phyloP scores from a whole-genome alignment of 2,797 vertebrate genomes.

The Ceryle rudis region DNA sequence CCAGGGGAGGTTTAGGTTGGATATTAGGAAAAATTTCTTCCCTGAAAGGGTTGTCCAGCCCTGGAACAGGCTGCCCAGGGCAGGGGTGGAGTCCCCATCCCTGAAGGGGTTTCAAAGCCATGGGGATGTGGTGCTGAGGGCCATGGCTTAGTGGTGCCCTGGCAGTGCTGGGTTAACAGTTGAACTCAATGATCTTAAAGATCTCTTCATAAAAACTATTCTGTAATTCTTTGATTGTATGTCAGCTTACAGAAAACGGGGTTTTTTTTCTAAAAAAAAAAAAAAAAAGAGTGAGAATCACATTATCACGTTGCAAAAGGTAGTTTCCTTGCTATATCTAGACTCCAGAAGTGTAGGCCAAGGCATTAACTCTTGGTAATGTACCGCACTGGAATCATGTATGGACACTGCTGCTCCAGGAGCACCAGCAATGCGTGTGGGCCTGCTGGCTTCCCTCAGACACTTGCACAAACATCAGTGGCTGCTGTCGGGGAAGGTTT shows the following conservation, averaged over 20 bases:
- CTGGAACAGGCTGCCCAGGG: neutral
- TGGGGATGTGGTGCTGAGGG: neutral
- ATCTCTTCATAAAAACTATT: neutral
- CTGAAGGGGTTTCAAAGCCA: neutral
- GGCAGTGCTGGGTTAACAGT: neutral
- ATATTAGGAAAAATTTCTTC: neutral
- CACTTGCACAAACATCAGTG: neutral
- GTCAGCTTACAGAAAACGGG: neutral
- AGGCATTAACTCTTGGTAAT: neutral
- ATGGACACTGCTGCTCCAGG: neutral
- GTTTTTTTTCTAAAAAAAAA: neutral
- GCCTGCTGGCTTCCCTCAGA: neutral
- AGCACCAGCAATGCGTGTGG: neutral
- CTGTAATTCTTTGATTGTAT: neutral
- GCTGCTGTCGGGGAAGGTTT: neutral
- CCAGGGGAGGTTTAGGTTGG: no score
- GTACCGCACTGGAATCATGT: accelerated
- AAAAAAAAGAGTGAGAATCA: neutral
- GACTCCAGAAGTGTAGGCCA: neutral
- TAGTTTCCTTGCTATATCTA: neutral
- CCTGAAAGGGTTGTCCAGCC: neutral
- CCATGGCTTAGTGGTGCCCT: neutral
- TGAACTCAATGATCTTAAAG: neutral
- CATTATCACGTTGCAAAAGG: neutral
- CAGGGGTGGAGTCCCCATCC: neutral